Base-by-base conservation (phyloP, 1,140 invertebrate genomes). In the Eriosoma lanigerum region DNA sequence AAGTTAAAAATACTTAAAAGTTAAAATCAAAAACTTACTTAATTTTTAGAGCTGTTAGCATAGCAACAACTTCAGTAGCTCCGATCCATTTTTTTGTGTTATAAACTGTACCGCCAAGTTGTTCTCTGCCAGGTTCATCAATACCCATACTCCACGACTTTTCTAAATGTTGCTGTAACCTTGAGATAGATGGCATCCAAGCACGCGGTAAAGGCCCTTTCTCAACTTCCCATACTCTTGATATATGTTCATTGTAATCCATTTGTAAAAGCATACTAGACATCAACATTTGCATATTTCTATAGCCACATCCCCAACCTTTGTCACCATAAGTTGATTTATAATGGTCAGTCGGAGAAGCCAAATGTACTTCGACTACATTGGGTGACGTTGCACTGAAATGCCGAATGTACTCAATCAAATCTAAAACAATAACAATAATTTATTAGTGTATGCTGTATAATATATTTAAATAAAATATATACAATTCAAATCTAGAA, bases 11-110 rank as follows among this genome's bases (percentile, higher is more conserved):
- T 38, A n/a, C n/a, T 38, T 38, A 38, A 38, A 38, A 4, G 8
- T 62, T n/a, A 44, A 15, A 54, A 54, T 54, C 19, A 38, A 0
- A 56, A 66, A 81, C 62, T 10, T 68, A 84, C 91, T 89, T 90
- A 85, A 95, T 93, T 86, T 90, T 89, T 54, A 93, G 87, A 82
- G 91, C 94, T 24, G 92, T 93, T 24, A 95, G 87, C 60, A 94
- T 87, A 8, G 93, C 93, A 13, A 93, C 90, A 21, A 94, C 92
- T 87, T 95, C 93, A 12, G 93, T 94, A 21, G 94, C 93, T 26
- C 95, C 95, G 83, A 97, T 96, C 94, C 95, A 97, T 86, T 96
- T 96, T 75, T 92, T 88, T 1, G 94, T 96, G 85, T 95, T 94
- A 80, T 91, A 89, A 19, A 96, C 85, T 82, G 91, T 91, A 21